These are phyloP conservation scores for Chaetogeoica ovagalla DNA, from an alignment of 2,888 invertebrate genomes.

Conservation along the genomic window DNA sequence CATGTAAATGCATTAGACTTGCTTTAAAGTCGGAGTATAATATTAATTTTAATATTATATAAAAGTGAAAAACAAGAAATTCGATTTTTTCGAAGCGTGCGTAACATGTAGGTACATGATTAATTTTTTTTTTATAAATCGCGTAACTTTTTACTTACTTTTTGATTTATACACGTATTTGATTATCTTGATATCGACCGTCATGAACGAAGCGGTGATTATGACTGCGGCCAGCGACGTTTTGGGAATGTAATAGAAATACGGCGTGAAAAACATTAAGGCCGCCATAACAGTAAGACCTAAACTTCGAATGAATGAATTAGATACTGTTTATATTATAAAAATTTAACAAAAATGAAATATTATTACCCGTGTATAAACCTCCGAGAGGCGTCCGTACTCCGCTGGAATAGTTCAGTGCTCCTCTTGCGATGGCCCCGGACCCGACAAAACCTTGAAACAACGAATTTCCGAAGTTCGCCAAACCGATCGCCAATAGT, in stretches of 20 bases:
- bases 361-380: constrained; percentile 72
- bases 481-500: constrained; percentile 80
- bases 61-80: too few relatives aligned
- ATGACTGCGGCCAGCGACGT: constrained; percentile 86
- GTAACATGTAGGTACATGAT: too few relatives aligned
- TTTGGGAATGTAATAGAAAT: constrained; percentile 84
- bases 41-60: too few relatives aligned
- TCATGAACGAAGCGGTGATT: constrained; percentile 87
- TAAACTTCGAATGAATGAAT: constrained; percentile 58
- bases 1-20: too few relatives aligned
- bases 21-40: too few relatives aligned
- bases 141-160: constrained; percentile 64
- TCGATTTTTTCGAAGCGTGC: too few relatives aligned
- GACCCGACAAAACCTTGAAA: constrained; percentile 84
- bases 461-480: constrained; percentile 82
- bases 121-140: too few relatives aligned
- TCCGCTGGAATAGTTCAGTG: constrained; percentile 87
- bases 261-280: constrained; percentile 82
- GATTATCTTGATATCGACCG: constrained; percentile 84
- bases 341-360: too few relatives aligned
- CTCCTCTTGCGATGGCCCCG: constrained; percentile 81
- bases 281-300: constrained; percentile 80
- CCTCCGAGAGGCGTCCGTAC: constrained; percentile 84
- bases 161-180: constrained; percentile 87
- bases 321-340: neutral